These are phyloP conservation scores for Eretmocerus hayati DNA, from an alignment of 2,888 invertebrate genomes.

Conservation along the genomic window DNA sequence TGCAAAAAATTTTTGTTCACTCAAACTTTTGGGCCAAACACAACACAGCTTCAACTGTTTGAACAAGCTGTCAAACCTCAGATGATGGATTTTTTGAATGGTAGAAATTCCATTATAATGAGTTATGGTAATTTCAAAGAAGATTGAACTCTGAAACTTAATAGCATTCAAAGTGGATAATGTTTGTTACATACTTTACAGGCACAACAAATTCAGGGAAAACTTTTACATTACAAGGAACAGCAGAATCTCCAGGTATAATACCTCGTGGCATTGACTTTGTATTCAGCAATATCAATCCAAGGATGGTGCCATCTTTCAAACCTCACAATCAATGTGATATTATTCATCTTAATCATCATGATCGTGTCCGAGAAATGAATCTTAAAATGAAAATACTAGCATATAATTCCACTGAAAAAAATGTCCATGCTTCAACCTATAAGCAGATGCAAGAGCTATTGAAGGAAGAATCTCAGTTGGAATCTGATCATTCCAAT, in stretches of 20 bases:
- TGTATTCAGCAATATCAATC: constrained; percentile 46
- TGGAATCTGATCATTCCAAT: constrained; percentile 26
- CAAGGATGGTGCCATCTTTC: constrained; percentile 30
- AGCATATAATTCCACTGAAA: constrained; percentile 35
- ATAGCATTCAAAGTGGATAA: too few species aligned
- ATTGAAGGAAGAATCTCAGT: constrained; percentile 35
- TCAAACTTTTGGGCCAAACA: constrained; percentile 40
- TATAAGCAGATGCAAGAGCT: constrained; percentile 40
- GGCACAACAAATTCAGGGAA: constrained; percentile 88
- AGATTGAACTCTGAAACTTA: background rate
- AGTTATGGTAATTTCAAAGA: constrained; percentile 71
- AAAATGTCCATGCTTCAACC: constrained; percentile 33
- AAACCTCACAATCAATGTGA: constrained; percentile 38
- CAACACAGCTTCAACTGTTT: constrained; percentile 45
- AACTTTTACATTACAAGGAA: constrained; percentile 74
- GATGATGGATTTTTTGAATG: constrained; percentile 39
- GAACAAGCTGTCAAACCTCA: constrained; percentile 37
- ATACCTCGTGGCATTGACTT: constrained; percentile 61
- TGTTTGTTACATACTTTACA: constrained; percentile 19
- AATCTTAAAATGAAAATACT: constrained; percentile 36
- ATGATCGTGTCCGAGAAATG: constrained; percentile 33
- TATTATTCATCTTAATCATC: constrained; percentile 28
- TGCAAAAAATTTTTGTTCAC: constrained; percentile 39
- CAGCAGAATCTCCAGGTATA: constrained; percentile 59
- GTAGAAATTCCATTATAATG: constrained; percentile 72